Evolutionary conservation across 2,888 invertebrate genomes (phyloP), one percentile per base, ranked within the genome.

Genomic region (Choristoneura rosaceana): DNA sequence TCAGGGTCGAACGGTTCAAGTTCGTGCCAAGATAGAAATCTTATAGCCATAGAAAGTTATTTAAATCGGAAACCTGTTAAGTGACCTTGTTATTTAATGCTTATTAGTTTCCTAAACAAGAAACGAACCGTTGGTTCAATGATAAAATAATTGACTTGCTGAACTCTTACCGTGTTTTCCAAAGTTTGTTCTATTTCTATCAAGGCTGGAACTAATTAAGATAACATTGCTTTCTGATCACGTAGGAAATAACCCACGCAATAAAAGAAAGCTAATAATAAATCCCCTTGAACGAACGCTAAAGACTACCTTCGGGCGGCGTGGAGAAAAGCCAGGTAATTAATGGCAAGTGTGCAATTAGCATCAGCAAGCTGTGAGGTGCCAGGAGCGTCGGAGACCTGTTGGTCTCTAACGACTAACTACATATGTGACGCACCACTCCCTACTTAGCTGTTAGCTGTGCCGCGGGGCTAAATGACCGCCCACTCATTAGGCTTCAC

Each of bases 281-380:
- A 71, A 62, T 58, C 55, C 47, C 50, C 14, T 47, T 8, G 38
- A 17, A 62, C 58, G 62, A 68, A 45, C 62, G 47, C n/a, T 71
- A 47, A 41, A 58, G 62, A n/a, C 47, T 47, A 50, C 67, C 71
- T 68, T 41, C 41, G 50, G 58, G 68, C 63, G 81, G 79, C 74
- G 70, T 73, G 68, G 74, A 74, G 75, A 75, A 78, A 77, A 83
- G 78, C 82, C 78, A 78, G 78, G 80, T 83, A 81, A 85, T 82
- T 86, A 82, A 83, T 84, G 81, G 81, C 76, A 77, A 76, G 76
- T 78, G 74, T 76, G 76, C 81, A 84, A 84, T 86, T 86, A 52
- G 71, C 70, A 67, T 59, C 61, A 43, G 60, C 62, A 63, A 50
- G 17, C 63, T 73, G 61, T 55, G 58, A n/a, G 38, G 69, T 67